Evolutionary conservation across 2,888 invertebrate genomes (phyloP).

Genomic region (Acleris emargana): DNA sequence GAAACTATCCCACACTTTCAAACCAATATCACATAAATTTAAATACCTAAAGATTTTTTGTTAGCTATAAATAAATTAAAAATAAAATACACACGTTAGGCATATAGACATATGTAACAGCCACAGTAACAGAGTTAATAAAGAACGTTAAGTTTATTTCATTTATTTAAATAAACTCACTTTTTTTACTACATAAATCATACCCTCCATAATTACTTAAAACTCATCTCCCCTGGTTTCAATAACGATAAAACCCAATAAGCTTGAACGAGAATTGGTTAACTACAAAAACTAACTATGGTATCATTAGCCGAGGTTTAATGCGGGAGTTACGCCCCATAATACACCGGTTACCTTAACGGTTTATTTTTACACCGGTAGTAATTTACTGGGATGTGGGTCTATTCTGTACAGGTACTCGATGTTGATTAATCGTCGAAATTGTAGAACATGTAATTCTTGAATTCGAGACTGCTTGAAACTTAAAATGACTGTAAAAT

Average conservation of each 20-base stretch:
- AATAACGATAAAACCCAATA: slow-evolving; percentile 5
- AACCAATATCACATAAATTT: no score
- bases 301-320: slow-evolving; percentile 6
- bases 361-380: neutral
- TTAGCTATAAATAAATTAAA: no score
- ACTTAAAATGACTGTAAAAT: no score
- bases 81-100: no score
- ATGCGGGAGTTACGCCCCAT: neutral
- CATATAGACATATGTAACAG: no score
- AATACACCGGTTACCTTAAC: neutral
- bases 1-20: no score
- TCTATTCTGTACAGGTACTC: neutral
- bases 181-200: neutral
- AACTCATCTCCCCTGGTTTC: neutral
- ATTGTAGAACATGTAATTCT: no score
- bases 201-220: neutral
- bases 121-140: no score
- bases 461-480: no score
- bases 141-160: no score
- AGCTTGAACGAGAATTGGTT: slow-evolving; percentile 7
- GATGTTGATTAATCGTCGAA: no score
- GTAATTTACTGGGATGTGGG: neutral
- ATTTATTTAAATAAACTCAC: neutral
- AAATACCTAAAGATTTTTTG: no score
- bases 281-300: slow-evolving; percentile 11